Percentiles rank a stretch among this genome's conserved stretches.
Conservation (phyloP, 1,140 invertebrate genomes). For the Drosophila navojoa region DNA sequence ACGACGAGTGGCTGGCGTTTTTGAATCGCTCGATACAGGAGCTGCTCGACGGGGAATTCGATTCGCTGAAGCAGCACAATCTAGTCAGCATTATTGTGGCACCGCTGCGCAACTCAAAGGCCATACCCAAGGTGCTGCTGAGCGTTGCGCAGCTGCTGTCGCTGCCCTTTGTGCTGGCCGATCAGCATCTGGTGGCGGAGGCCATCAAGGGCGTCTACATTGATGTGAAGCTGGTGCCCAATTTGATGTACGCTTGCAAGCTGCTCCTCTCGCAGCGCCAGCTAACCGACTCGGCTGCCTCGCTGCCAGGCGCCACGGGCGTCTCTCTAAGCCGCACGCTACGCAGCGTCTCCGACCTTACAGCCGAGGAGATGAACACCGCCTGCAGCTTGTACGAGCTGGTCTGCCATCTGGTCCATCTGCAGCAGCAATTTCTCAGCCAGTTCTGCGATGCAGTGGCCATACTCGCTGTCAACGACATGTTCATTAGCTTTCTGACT, state of each 20-base stretch:
- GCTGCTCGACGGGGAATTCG: conserved; percentile 90
- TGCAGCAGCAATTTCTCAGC: conserved; percentile 88
- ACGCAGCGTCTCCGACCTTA: conserved; percentile 84
- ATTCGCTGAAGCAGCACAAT: conserved; percentile 89
- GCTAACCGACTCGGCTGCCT: conserved; percentile 61
- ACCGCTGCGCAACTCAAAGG: conserved; percentile 87
- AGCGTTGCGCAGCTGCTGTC: conserved; percentile 89
- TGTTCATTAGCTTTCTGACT: conserved; percentile 85
- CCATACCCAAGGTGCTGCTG: conserved; percentile 87
- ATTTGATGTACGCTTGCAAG: conserved; percentile 90
- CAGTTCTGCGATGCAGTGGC: conserved; percentile 91
- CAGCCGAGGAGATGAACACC: conserved; percentile 87
- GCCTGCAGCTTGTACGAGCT: conserved; percentile 88
- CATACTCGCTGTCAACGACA: conserved; percentile 86
- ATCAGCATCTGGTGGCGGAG: conserved; percentile 86
- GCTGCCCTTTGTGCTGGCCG: conserved; percentile 88
- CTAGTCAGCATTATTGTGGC: conserved; percentile 90
- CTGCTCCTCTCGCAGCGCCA: conserved; percentile 85
- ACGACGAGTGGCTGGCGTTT: conserved; percentile 93
- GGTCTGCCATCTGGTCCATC: conserved; percentile 89
- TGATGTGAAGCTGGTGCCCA: conserved; percentile 90
- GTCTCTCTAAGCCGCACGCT: conserved; percentile 58
- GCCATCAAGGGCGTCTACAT: conserved; percentile 86
- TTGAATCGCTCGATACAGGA: conserved; percentile 88
- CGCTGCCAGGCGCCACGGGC: conserved; percentile 36